Base-by-base conservation (phyloP, 2,888 invertebrate genomes). In the Leptinotarsa rubiginosa region DNA sequence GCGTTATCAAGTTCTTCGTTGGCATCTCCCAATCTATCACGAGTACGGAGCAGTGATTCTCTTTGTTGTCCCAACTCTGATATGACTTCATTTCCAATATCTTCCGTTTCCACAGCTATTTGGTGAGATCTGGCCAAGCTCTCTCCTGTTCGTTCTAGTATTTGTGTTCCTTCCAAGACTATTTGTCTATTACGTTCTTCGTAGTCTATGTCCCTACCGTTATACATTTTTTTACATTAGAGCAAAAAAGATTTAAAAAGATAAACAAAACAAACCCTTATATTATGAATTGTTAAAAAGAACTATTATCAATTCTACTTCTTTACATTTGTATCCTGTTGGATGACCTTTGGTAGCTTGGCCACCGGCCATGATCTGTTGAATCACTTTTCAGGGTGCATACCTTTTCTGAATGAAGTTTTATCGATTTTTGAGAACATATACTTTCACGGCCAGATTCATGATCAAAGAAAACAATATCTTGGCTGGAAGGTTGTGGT, bases 41-140 rank as follows among this genome's bases (percentile, higher is more conserved):
- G 90, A 3, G 92, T 91, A 73, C 94, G 88, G 4, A 93, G 84
- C 4, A 96, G 87, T 0, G 93, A 90, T 84, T 96, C 95, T 72
- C 96, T 88, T 87, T 96, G 96, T 75, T 90, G 91, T 2, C 92
- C 92, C 52, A 96, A 88, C 81, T 96, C 96, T 0, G 91, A 90
- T 10, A 96, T 90, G 1, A 95, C 94, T 85, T 93, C 93, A 1
- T 92, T 91, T 7, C 95, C 96, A 78, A 96, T 91, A 82, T 91
- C 90, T 87, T 96, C 96, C 0, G 95, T 95, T 88, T 96, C 95
- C 3, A 93, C 90, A 0, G 90, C 90, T 65, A 95, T 90, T 83
- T 91, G 92, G 79, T 93, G 93, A 0, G 95, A 93, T 71, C 95
- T 89, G 1, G 90, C 90, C 13, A 94, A 88, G 79, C 92, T 93